A percentile compares a stretch with the other conserved stretches of the same genome.
Conservation (phyloP, 2,888 invertebrate species). For the Luperina testacea region DNA sequence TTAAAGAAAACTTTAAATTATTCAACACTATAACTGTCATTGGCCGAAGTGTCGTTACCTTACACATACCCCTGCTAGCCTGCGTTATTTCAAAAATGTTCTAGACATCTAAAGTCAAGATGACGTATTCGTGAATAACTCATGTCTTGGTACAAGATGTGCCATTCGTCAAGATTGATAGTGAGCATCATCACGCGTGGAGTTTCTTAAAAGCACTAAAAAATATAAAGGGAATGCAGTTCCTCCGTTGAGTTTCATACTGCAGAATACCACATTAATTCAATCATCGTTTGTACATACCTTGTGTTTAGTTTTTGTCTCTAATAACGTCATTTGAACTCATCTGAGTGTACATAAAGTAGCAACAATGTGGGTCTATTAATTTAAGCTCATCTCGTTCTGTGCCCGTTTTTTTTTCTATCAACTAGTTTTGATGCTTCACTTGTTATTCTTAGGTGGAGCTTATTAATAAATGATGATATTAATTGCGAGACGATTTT, state of each 20-base stretch:
- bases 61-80: neutral
- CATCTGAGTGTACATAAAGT: slow-evolving; percentile 26
- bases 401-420: slow-evolving; percentile 38
- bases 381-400: slow-evolving; percentile 45
- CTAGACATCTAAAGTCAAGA: too few relatives aligned
- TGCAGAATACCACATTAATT: slow-evolving; percentile 26
- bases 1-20: neutral
- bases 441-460: neutral
- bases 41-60: neutral
- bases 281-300: slow-evolving; percentile 17
- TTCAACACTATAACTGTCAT: neutral
- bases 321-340: slow-evolving; percentile 32
- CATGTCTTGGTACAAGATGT: neutral
- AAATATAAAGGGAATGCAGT: slow-evolving; percentile 1
- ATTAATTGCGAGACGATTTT: neutral
- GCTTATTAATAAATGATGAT: slow-evolving; percentile 5
- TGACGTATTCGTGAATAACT: neutral
- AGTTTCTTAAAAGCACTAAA: neutral
- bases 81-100: too few relatives aligned
- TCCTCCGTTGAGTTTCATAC: neutral
- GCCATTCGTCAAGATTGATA: neutral
- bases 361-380: slow-evolving; percentile 51
- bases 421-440: slow-evolving; percentile 28
- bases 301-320: slow-evolving; percentile 33
- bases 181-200: too few relatives aligned